A percentile compares a stretch with the other conserved stretches of the same genome.
These are phyloP conservation scores for Lepidocyrtoides sp. DNA, from an alignment of 2,888 invertebrate genomes.

Conservation along the genomic window DNA sequence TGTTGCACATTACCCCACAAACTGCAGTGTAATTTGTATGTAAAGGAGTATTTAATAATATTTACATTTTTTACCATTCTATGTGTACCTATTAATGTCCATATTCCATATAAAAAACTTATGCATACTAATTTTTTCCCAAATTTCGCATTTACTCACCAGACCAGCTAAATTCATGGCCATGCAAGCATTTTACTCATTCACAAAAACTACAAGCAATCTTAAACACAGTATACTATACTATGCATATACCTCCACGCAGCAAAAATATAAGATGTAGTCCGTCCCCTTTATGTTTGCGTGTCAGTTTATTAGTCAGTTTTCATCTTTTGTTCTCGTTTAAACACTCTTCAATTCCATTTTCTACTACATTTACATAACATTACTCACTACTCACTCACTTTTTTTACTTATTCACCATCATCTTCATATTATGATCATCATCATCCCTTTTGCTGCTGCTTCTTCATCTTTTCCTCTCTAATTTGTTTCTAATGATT, in stretches of 20 bases:
- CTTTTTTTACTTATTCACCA: no score
- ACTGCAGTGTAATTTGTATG: neutral
- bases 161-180: no score
- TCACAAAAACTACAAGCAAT: no score
- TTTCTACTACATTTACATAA: constrained; percentile 36
- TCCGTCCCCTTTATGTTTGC: neutral
- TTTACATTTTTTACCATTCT: neutral
- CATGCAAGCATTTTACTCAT: no score
- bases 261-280: neutral
- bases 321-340: constrained; percentile 27
- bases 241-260: no score
- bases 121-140: constrained; percentile 13
- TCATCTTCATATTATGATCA: neutral
- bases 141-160: no score
- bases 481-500: constrained; percentile 72
- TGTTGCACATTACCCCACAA: neutral
- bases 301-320: constrained; percentile 29
- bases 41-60: neutral
- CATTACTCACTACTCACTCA: constrained; percentile 2
- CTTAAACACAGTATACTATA: neutral
- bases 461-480: constrained; percentile 9
- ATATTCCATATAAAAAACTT: neutral
- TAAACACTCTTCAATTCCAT: constrained; percentile 11
- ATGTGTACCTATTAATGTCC: neutral
- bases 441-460: constrained; percentile 14